Percentiles rank a stretch among this genome's conserved stretches.
phyloP scores from a whole-genome alignment of 2,888 invertebrate genomes.

The Gibbula magus region DNA sequence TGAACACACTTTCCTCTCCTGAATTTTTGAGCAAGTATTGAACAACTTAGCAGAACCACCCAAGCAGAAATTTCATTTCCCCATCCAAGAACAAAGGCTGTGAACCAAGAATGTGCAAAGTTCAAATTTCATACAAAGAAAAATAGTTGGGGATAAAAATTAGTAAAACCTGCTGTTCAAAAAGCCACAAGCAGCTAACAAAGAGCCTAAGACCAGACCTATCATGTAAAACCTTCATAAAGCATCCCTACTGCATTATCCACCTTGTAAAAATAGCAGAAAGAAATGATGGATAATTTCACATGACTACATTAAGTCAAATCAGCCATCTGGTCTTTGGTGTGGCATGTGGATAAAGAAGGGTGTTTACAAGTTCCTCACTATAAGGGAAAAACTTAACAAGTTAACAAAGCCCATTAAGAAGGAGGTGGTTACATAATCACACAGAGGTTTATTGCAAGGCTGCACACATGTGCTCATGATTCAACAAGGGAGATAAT shows the following conservation, averaged over 20 bases:
- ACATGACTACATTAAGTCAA: slow-evolving; percentile 20
- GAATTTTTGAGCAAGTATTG: background rate
- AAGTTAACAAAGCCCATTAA: background rate
- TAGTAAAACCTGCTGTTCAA: too few species aligned
- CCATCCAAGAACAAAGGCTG: background rate
- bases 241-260: background rate
- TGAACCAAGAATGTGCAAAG: background rate
- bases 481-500: background rate
- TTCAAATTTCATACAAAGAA: background rate
- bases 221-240: slow-evolving; percentile 9
- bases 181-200: background rate
- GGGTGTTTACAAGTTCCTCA: slow-evolving; percentile 9
- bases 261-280: slow-evolving; percentile 17
- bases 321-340: slow-evolving; percentile 20
- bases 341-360: background rate
- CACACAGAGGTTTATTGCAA: background rate
- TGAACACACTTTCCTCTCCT: background rate
- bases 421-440: background rate
- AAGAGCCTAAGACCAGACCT: background rate
- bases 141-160: background rate
- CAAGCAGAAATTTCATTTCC: too few species aligned
- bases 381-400: background rate
- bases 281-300: slow-evolving; percentile 21
- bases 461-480: background rate
- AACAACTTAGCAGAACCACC: too few species aligned